phyloP scores from a whole-genome alignment of 2,888 invertebrate genomes.

The Eudasyphora cyanicolor region DNA sequence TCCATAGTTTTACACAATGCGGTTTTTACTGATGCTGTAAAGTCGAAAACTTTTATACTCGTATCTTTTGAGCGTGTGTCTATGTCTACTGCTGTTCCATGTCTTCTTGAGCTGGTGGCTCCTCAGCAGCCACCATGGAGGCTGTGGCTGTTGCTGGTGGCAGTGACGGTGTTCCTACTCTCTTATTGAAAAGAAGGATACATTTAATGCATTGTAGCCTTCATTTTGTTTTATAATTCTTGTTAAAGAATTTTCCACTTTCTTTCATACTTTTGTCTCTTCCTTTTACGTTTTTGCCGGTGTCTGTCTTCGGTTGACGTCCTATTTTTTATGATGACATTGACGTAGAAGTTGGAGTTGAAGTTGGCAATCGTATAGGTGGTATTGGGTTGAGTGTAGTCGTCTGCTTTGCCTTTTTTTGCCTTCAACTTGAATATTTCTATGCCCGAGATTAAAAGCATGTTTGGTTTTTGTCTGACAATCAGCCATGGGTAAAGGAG shows the following conservation, averaged over 20 bases:
- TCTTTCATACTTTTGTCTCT: conserved; percentile 12
- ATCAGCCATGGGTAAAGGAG: conserved; percentile 63
- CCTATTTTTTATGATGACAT: conserved; percentile 39
- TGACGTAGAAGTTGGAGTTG: conserved; percentile 46
- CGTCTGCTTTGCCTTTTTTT: conserved; percentile 25
- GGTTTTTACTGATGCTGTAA: conserved; percentile 56
- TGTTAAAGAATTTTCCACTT: conserved; percentile 52
- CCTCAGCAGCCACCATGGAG: background rate
- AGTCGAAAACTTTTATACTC: conserved; percentile 56
- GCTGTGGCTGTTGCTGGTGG: background rate
- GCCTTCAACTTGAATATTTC: conserved; percentile 44
- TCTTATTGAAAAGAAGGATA: conserved; percentile 48
- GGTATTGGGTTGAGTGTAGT: background rate
- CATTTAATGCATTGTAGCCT: conserved; percentile 58
- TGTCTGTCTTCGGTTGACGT: conserved; percentile 53
- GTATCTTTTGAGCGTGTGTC: conserved; percentile 21
- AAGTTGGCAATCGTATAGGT: background rate
- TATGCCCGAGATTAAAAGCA: conserved; percentile 51
- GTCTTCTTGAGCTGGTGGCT: conserved; percentile 2
- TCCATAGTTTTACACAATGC: conserved; percentile 52
- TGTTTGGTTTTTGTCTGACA: conserved; percentile 65
- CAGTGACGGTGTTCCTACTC: background rate
- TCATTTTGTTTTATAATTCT: conserved; percentile 62
- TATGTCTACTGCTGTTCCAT: conserved; percentile 2
- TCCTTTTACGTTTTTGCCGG: conserved; percentile 17